Evolutionary conservation across 2,113 vertebrate genomes (phyloP).

Genomic region (Meleagris gallopavo): DNA sequence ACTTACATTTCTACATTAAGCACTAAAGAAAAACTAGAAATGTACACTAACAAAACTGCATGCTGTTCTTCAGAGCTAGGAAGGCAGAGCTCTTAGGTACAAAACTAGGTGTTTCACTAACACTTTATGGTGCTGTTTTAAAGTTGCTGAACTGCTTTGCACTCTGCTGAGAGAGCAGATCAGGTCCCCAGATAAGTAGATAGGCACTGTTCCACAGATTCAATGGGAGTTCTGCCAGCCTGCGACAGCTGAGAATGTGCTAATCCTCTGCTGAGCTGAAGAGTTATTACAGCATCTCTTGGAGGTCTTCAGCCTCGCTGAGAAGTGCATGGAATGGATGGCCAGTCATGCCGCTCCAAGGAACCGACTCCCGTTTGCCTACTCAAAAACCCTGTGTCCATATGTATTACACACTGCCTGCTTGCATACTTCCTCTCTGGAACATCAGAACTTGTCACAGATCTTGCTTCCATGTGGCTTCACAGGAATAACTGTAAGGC

Average conservation of each 20-base stretch:
- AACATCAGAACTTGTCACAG: background rate
- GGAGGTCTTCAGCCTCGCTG: background rate
- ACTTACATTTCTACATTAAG: background rate
- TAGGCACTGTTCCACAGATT: background rate
- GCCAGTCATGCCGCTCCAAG: background rate
- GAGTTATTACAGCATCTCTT: background rate
- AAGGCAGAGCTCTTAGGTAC: background rate
- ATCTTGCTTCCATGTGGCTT: background rate
- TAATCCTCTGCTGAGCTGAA: conserved; percentile 4
- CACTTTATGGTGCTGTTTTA: background rate
- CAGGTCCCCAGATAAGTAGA: conserved; percentile 48
- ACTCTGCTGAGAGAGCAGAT: background rate
- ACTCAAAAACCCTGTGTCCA: background rate
- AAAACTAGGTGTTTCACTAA: background rate
- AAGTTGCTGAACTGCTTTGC: background rate
- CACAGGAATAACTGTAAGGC: background rate
- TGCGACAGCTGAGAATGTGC: background rate
- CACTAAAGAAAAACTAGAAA: background rate
- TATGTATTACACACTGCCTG: background rate
- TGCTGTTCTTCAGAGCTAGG: background rate
- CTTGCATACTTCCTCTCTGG: background rate
- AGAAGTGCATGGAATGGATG: background rate
- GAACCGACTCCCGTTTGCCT: accelerated
- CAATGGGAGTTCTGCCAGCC: conserved; percentile 25
- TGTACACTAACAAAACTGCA: background rate